phyloP scores from a whole-genome alignment of 2,797 vertebrate species.

The Cheirogaleus major region DNA sequence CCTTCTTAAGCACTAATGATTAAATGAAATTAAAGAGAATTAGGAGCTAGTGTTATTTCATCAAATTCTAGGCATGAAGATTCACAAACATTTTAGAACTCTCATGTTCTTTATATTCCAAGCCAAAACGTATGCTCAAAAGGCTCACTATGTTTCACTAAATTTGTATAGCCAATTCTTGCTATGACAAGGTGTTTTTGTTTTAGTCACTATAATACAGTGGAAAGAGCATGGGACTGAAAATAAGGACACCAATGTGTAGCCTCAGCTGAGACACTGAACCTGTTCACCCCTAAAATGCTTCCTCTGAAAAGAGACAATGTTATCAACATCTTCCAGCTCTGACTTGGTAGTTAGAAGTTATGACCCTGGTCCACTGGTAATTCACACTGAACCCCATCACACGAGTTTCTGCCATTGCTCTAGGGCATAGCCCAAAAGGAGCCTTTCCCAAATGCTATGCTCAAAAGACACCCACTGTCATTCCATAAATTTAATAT shows the following conservation, averaged over 20 bases:
- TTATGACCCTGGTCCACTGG: neutral
- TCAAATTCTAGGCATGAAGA: neutral
- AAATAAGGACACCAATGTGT: neutral
- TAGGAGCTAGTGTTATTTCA: slow-evolving; percentile 29
- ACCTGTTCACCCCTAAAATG: neutral
- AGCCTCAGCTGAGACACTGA: neutral
- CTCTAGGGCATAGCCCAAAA: neutral
- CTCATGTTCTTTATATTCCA: neutral
- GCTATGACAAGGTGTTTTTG: neutral
- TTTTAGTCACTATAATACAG: neutral
- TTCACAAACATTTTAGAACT: neutral
- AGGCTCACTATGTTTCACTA: neutral
- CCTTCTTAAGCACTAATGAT: neutral
- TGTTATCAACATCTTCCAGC: neutral
- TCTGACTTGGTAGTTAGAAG: neutral
- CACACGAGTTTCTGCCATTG: neutral
- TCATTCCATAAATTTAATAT: neutral
- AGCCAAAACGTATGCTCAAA: neutral
- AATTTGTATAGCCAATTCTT: neutral
- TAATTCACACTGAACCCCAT: neutral
- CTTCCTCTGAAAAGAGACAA: neutral
- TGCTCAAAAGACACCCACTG: neutral
- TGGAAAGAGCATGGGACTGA: neutral
- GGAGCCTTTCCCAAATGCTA: neutral
- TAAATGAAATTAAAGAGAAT: slow-evolving; percentile 39